phyloP scores from a whole-genome alignment of 2,797 vertebrate species.

The Chelonia mydas region DNA sequence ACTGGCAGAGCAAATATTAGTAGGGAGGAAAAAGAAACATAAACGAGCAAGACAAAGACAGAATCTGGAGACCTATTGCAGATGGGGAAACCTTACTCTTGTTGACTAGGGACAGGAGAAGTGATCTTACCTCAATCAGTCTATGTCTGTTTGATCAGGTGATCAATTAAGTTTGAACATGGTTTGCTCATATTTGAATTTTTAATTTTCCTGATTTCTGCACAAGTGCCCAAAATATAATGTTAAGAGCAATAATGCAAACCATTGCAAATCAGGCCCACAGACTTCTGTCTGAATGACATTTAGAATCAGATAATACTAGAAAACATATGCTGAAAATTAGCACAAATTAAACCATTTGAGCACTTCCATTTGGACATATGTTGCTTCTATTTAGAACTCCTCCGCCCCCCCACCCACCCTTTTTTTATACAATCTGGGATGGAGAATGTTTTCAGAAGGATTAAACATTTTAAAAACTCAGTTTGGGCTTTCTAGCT shows the following conservation, averaged over 20 bases:
- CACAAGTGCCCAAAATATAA: neutral
- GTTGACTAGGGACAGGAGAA: neutral
- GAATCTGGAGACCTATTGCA: neutral
- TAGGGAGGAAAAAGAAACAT: neutral
- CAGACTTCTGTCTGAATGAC: neutral
- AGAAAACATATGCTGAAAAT: conserved; percentile 28
- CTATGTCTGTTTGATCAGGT: neutral
- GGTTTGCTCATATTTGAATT: neutral
- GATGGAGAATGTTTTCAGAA: neutral
- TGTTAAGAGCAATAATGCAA: neutral
- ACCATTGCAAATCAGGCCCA: neutral
- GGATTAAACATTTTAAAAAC: neutral
- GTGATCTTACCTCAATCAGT: rapidly evolving
- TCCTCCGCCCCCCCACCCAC: neutral
- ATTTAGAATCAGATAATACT: neutral
- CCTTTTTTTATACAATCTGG: neutral
- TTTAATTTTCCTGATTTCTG: neutral
- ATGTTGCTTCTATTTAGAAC: neutral
- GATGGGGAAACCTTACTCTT: neutral
- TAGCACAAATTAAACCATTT: conserved; percentile 1
- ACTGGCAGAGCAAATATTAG: neutral
- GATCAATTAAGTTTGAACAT: neutral
- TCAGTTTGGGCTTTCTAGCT: neutral
- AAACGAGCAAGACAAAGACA: neutral
- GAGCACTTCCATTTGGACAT: neutral